Evolutionary conservation across 2,113 vertebrate genomes (phyloP), one percentile per base, ranked within the genome.

Genomic region (Lycocorax pyrrhopterus): DNA sequence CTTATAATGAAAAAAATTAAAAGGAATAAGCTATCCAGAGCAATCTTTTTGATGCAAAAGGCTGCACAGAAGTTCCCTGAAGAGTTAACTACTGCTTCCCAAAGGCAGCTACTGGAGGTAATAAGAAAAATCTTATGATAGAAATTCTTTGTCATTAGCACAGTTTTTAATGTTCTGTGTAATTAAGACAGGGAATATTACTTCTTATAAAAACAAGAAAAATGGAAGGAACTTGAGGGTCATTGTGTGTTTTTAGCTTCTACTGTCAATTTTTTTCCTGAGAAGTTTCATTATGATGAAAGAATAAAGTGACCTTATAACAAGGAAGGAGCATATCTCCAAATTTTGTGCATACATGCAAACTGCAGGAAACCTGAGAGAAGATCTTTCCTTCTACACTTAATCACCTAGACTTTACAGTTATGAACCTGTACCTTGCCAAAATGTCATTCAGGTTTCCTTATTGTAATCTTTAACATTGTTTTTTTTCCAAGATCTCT

Each of bases 21-120:
- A 92, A 99, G 98, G 96, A 99, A 99, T 96, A 98, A 98, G 59
- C 90, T 99, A 47, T 99, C 98, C 91, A 99, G 97, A 98, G 98
- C 98, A 58, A 94, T 99, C 66, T 99, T 98, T 92, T 97, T 99
- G 96, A 98, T 98, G 92, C 98, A 99, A 95, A 99, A 99, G 90
- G 98, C 98, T 84, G 96, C 96, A 53, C 72, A 98, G 86, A 86
- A 95, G 46, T 97, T 97, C 91, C 98, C 97, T 85, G 93, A 96
- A 46, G 94, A 97, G 20, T 62, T 92, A 88, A 73, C 77, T 27
- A 83, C 88, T 82, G 71, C 72, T 90, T 97, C 89, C 53, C 90
- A 97, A 93, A 96, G 84, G 73, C 96, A 97, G 43, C 95, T 99
- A 44, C 97, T 99, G 67, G 96, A 98, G 99, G 99, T 99, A 95